Evolutionary conservation across 2,113 vertebrate genomes (phyloP).

Genomic region (Synchiropus splendidus): DNA sequence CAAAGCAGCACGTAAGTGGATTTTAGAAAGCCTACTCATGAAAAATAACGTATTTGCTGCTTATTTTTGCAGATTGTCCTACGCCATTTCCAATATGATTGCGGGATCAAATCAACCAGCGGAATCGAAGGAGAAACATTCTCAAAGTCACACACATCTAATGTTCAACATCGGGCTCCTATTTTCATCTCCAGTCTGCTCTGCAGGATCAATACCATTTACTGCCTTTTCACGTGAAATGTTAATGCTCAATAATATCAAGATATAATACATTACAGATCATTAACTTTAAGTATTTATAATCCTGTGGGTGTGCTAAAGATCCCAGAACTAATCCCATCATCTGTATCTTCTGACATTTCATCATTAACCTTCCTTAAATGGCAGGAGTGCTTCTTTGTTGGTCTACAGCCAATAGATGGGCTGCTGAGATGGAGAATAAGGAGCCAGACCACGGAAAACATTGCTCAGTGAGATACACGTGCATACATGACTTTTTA

Average conservation of each 20-base stretch:
- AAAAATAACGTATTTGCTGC: too few species aligned
- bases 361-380: conserved; percentile 38
- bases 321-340: conserved; percentile 40
- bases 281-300: conserved; percentile 26
- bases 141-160: too few species aligned
- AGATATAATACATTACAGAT: conserved; percentile 16
- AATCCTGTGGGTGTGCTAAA: conserved; percentile 27
- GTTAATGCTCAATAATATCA: conserved; percentile 24
- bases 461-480: too few species aligned
- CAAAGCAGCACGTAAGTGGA: too few species aligned
- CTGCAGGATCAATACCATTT: conserved; percentile 16
- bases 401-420: conserved; percentile 24
- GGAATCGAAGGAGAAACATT: too few species aligned
- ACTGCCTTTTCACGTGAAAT: conserved; percentile 22
- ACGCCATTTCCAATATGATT: too few species aligned
- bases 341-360: conserved; percentile 37
- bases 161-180: too few species aligned
- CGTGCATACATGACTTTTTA: too few species aligned
- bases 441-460: too few species aligned
- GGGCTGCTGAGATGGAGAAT: too few species aligned
- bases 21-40: too few species aligned
- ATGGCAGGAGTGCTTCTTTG: conserved; percentile 31
- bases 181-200: conserved; percentile 2
- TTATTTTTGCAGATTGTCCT: too few species aligned
- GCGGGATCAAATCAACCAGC: neutral